These are phyloP conservation scores for Malurus melanocephalus DNA, from an alignment of 2,113 vertebrate species.

Conservation along the genomic window DNA sequence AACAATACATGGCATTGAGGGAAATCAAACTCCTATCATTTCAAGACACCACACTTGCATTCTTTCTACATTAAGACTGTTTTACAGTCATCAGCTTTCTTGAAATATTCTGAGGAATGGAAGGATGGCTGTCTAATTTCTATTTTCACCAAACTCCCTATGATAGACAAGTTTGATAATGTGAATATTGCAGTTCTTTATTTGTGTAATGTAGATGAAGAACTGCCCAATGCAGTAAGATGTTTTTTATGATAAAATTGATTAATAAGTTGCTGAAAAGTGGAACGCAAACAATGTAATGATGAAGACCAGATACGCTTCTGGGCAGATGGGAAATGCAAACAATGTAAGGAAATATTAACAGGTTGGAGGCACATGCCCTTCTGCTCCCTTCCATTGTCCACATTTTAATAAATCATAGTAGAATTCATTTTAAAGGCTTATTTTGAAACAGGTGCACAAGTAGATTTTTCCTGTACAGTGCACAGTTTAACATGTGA, in stretches of 20 bases:
- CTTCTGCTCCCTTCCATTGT: neutral
- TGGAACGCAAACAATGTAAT: neutral
- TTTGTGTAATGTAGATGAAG: neutral
- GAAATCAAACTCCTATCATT: conserved; percentile 31
- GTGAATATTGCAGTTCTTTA: neutral
- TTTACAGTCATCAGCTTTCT: neutral
- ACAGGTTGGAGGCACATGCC: neutral
- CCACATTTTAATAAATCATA: neutral
- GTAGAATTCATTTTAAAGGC: neutral
- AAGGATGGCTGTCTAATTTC: neutral
- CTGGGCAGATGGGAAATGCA: neutral
- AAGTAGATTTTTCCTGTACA: neutral
- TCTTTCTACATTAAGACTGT: neutral
- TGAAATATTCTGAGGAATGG: neutral
- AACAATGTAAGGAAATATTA: neutral
- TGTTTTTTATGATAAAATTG: neutral
- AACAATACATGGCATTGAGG: neutral
- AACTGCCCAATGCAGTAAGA: neutral
- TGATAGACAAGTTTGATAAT: neutral
- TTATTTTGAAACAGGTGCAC: neutral
- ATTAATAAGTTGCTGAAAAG: neutral
- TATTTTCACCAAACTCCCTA: neutral
- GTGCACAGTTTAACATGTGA: neutral
- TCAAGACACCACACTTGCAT: neutral
- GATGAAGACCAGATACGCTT: neutral